Percentiles rank a stretch among this genome's conserved stretches.
Conservation (phyloP, 2,113 vertebrate genomes). For the Leucosticte australis region DNA sequence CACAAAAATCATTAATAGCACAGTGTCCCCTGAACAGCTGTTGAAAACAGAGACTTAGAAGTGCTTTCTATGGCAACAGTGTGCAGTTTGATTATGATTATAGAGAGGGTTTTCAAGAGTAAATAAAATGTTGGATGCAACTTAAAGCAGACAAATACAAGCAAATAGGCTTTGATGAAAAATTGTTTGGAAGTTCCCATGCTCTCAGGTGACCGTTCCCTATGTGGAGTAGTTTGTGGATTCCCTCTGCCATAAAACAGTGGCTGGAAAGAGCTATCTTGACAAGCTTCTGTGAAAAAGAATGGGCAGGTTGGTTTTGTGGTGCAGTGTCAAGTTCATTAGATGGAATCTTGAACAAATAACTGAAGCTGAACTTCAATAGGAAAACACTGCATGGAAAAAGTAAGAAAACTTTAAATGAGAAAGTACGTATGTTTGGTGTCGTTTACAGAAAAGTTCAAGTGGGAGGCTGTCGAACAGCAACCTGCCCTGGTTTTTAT, state of each 20-base stretch:
- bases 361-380: not conserved
- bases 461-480: not conserved
- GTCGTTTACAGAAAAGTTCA: not conserved
- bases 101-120: not conserved
- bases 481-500: not conserved
- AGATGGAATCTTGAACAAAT: not conserved
- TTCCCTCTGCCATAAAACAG: not conserved
- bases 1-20: not conserved
- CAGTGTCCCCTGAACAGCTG: not conserved
- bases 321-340: not conserved
- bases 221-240: rapidly evolving
- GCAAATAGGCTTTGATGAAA: not conserved
- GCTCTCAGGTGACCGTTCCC: not conserved
- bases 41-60: not conserved
- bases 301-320: not conserved
- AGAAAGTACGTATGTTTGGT: rapidly evolving
- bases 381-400: not conserved
- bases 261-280: not conserved
- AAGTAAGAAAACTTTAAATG: not conserved
- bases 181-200: not conserved
- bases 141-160: not conserved
- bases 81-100: not conserved
- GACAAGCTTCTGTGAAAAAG: not conserved
- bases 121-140: not conserved
- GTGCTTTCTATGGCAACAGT: not conserved